Evolutionary conservation across 2,113 vertebrate genomes (phyloP).

Genomic region (Eonycteris spelaea): DNA sequence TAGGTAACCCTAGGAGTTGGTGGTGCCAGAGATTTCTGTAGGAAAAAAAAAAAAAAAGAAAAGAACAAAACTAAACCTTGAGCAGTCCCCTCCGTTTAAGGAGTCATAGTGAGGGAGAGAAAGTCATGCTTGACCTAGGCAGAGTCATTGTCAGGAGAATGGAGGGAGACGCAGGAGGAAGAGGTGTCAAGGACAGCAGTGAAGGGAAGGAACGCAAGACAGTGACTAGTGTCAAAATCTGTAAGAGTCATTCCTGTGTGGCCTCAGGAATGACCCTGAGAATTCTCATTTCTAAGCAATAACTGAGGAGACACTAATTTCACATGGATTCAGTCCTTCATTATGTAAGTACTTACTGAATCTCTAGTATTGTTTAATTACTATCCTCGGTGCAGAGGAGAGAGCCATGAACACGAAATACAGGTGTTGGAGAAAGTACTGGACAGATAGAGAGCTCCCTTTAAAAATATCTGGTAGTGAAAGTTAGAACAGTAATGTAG

Average conservation of each 20-base stretch:
- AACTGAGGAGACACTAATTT: background rate
- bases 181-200: background rate
- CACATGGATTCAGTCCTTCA: background rate
- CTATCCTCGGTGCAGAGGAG: background rate
- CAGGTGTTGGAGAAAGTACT: background rate
- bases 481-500: background rate
- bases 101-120: background rate
- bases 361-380: background rate
- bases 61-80: background rate
- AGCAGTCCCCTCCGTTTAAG: background rate
- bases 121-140: background rate
- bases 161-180: no score
- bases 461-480: background rate
- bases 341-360: background rate
- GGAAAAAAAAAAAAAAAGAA: background rate
- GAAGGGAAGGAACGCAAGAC: background rate
- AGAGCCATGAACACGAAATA: background rate
- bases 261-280: background rate
- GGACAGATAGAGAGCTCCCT: background rate
- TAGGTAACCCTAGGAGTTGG: background rate
- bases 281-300: background rate
- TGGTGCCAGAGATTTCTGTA: background rate
- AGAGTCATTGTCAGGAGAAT: background rate
- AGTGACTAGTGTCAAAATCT: background rate
- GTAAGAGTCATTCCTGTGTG: background rate